Conservation (phyloP, 1,140 invertebrate species). For the Stegodyphus mimosarum region DNA sequence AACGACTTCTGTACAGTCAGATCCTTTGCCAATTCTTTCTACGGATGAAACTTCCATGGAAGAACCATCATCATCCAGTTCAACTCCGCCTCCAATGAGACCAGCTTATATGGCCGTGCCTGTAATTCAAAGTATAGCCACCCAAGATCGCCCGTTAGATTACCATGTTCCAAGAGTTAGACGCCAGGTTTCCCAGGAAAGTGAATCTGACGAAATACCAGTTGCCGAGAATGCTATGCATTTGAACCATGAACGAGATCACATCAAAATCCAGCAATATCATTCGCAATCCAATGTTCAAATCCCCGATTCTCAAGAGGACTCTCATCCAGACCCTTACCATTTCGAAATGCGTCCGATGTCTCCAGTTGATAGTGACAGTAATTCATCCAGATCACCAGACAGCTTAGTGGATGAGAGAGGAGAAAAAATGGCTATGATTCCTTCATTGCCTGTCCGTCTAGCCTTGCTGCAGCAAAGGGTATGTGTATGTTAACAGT, state of each 20-base stretch:
- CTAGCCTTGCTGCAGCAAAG: slow-evolving; percentile 27
- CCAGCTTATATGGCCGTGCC: slow-evolving; percentile 52
- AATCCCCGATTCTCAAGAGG: slow-evolving; percentile 40
- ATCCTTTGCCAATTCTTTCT: neutral
- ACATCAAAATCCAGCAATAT: slow-evolving; percentile 11
- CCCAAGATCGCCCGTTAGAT: slow-evolving; percentile 37
- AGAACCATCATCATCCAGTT: slow-evolving; percentile 39
- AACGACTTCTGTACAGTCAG: neutral
- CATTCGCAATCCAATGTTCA: neutral
- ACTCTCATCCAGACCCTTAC: slow-evolving; percentile 22
- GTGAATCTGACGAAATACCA: neutral
- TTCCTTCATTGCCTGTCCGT: slow-evolving; percentile 37
- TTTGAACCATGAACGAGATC: neutral
- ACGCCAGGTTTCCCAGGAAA: neutral
- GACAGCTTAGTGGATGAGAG: slow-evolving; percentile 28
- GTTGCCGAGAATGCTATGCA: neutral
- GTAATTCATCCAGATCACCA: slow-evolving; percentile 34
- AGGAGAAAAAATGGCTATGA: slow-evolving; percentile 39
- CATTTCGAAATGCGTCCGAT: slow-evolving; percentile 24
- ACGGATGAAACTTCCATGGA: slow-evolving; percentile 15
- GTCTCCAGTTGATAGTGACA: slow-evolving; percentile 42
- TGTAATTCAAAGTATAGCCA: slow-evolving; percentile 26
- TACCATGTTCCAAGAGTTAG: slow-evolving; percentile 33
- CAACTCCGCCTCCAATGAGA: slow-evolving; percentile 13
- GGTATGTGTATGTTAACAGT: slow-evolving; percentile 5